Percentiles rank a stretch among this genome's conserved stretches.
Conservation (phyloP, 2,113 vertebrate species). For the Tragelaphus strepsiceros region DNA sequence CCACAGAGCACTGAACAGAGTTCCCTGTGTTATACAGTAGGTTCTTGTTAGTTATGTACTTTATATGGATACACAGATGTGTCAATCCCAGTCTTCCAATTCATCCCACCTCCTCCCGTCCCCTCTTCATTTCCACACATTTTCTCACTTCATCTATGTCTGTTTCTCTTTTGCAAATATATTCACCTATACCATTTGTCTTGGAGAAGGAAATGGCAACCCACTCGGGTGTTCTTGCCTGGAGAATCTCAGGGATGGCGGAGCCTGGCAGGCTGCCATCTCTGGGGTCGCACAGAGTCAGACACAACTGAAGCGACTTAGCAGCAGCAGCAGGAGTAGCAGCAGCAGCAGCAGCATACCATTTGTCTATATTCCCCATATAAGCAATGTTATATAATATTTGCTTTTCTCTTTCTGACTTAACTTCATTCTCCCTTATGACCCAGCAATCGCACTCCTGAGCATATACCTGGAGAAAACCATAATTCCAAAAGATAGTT, state of each 20-base stretch:
- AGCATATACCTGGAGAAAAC: background rate
- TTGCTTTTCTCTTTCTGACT: background rate
- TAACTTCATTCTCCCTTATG: background rate
- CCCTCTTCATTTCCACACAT: background rate
- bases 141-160: background rate
- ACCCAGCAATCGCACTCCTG: background rate
- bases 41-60: background rate
- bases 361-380: background rate
- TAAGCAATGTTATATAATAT: background rate
- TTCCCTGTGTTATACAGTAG: background rate
- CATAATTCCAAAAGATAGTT: background rate
- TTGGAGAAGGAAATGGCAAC: background rate
- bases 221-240: too few species aligned
- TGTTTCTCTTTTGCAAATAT: background rate
- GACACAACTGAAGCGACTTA: too few species aligned
- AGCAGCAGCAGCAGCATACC: background rate
- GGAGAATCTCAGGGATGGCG: too few species aligned
- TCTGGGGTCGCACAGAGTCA: too few species aligned
- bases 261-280: too few species aligned
- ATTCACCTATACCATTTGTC: background rate
- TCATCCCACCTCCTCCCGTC: background rate
- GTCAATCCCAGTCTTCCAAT: background rate
- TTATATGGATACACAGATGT: background rate
- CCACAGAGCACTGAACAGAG: background rate
- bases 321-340: too few species aligned